Evolutionary conservation across 2,888 invertebrate species (phyloP), one percentile per base, ranked within the genome.

Genomic region (Aleiodes leptofemur): DNA sequence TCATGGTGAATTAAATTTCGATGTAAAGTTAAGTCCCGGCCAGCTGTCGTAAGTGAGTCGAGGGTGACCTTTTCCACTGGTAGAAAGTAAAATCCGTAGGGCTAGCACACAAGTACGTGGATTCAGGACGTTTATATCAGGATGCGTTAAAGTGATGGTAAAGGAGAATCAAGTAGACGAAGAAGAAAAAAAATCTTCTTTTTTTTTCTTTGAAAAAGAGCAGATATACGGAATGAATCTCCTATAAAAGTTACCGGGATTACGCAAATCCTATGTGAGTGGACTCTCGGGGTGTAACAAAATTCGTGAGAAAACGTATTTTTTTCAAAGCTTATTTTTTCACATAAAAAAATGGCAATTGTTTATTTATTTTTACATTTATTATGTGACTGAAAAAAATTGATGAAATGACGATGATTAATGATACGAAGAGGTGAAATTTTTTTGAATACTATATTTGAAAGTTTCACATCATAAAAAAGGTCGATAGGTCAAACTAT

Each of bases 1-100:
- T 89, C 87, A 88, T 85, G 89, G 89, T 83, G 89, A 88, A 89
- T 89, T 89, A 86, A 86, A 84, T 86, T 79, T 79, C 83, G 85
- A 86, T 85, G 83, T 79, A 82, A 83, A 85, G 85, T 83, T 86
- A 86, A 86, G 84, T 86, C 86, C 38, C 76, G 81, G 80, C 79
- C 86, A 85, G 85, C 85, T 85, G 86, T 83, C 80, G 82, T 78
- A 81, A 80, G 82, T 78, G 81, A 80, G 81, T 80, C 82, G 81
- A 79, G 81, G 84, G 82, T 85, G 86, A 86, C 84, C 85, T 84
- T 83, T 83, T 79, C 79, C 82, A 74, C 75, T 48, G 61, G 74
- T 68, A 38, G 70, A 48, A 76, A 77, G 75, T 76, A 73, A 73
- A n/a, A 64, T 43, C 43, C 43, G 8, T n/a, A 14, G 64, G 11